Conservation (phyloP, 2,888 invertebrate genomes). For the Xanthostigma xanthostigma region DNA sequence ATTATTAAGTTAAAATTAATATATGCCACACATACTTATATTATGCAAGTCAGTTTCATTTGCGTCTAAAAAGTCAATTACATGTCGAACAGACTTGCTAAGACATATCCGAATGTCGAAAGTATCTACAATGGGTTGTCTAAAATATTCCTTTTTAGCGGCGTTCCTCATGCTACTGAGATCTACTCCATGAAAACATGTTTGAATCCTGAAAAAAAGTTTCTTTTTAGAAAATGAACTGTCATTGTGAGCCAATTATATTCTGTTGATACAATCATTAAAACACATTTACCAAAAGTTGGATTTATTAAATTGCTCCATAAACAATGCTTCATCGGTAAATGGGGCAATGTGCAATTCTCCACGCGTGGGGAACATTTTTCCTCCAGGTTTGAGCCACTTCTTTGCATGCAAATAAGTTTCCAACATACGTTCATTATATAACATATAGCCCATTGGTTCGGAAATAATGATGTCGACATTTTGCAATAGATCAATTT, state of each 20-base stretch:
- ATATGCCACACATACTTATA: constrained; percentile 38
- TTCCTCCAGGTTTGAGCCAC: constrained; percentile 83
- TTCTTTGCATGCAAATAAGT: constrained; percentile 97
- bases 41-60: constrained; percentile 87
- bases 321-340: constrained; percentile 91
- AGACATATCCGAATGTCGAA: constrained; percentile 96
- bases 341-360: constrained; percentile 97
- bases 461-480: constrained; percentile 98
- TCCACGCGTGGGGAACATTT: constrained; percentile 95
- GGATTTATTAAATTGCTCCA: constrained; percentile 96
- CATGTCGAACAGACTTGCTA: constrained; percentile 83
- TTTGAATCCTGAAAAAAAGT: constrained; percentile 53
- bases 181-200: constrained; percentile 95
- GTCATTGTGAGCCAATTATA: background rate
- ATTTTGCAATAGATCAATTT: constrained; percentile 85
- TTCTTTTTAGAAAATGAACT: too few relatives aligned
- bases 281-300: constrained; percentile 69
- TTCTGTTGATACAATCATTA: background rate
- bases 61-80: constrained; percentile 85
- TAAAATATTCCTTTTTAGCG: constrained; percentile 93
- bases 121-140: constrained; percentile 95
- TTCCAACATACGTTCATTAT: constrained; percentile 98
- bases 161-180: constrained; percentile 79
- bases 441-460: constrained; percentile 99
- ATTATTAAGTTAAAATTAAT: background rate